A percentile compares a stretch with the other conserved stretches of the same genome.
These are phyloP conservation scores for Bradypodion pumilum DNA, from an alignment of 2,797 vertebrate species.

Conservation along the genomic window DNA sequence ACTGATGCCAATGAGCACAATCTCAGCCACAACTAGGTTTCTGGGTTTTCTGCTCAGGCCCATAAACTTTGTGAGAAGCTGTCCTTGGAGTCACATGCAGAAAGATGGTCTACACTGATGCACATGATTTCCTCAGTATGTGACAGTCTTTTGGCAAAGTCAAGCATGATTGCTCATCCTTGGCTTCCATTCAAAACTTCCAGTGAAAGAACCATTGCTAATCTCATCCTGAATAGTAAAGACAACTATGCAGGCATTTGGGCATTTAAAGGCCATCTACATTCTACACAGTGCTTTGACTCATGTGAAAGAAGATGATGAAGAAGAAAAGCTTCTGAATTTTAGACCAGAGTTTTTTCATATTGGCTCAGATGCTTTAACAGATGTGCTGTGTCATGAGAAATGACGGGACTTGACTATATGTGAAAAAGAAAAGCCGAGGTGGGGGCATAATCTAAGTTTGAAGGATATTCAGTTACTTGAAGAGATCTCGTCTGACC, in stretches of 20 bases:
- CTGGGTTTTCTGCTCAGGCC: background rate
- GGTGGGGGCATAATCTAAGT: too few species aligned
- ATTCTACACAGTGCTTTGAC: background rate
- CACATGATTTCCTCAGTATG: background rate
- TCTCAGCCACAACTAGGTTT: background rate
- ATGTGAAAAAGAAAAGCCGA: too few species aligned
- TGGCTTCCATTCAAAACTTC: background rate
- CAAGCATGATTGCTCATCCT: background rate
- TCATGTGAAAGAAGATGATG: too few species aligned
- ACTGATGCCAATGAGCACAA: background rate
- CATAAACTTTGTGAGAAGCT: background rate
- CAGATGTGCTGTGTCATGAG: too few species aligned
- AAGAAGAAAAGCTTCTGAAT: too few species aligned
- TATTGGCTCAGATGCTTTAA: too few species aligned
- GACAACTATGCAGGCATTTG: background rate
- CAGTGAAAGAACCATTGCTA: background rate
- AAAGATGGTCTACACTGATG: background rate
- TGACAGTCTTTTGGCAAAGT: background rate
- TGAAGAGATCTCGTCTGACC: too few species aligned
- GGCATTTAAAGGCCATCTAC: background rate
- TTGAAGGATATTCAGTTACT: too few species aligned
- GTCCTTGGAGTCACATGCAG: background rate
- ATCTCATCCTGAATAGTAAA: background rate
- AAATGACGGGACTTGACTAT: too few species aligned
- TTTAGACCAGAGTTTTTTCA: too few species aligned